Percentiles rank a stretch among this genome's conserved stretches.
Evolutionary conservation across 2,888 invertebrate species (phyloP).

Genomic region (Kuschelorhynchus macadamiae): DNA sequence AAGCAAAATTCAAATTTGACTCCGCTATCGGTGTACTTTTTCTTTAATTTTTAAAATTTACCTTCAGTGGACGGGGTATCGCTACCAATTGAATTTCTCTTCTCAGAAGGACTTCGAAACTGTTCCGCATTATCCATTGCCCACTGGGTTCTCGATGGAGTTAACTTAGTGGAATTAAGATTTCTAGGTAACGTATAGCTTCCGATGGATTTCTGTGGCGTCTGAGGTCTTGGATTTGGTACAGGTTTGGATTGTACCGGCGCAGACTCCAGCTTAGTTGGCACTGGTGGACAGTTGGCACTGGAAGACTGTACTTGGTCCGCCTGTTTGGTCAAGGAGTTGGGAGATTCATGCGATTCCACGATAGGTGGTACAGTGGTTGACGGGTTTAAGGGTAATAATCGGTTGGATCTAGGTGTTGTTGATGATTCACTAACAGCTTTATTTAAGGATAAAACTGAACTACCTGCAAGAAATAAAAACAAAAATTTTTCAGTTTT

Average conservation of each 20-base stretch:
- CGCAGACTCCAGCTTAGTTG: neutral
- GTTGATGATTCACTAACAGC: slow-evolving; percentile 68
- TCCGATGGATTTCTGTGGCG: slow-evolving; percentile 54
- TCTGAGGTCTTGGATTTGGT: slow-evolving; percentile 24
- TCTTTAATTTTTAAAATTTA: too few species aligned
- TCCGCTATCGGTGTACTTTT: too few species aligned
- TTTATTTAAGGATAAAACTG: slow-evolving; percentile 83
- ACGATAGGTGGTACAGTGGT: slow-evolving; percentile 70
- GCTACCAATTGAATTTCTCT: slow-evolving; percentile 62
- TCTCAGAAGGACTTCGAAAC: slow-evolving; percentile 67
- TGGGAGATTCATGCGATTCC: slow-evolving; percentile 68
- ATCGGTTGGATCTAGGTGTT: slow-evolving; percentile 68
- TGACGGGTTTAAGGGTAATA: slow-evolving; percentile 62
- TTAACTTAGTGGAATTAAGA: slow-evolving; percentile 54
- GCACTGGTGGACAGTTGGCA: too few species aligned
- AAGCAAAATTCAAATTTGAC: too few species aligned
- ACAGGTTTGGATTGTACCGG: neutral
- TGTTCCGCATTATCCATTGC: slow-evolving; percentile 67
- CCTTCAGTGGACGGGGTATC: slow-evolving; percentile 31
- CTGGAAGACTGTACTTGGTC: slow-evolving; percentile 50
- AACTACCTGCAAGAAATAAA: slow-evolving; percentile 69
- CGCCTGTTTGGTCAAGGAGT: slow-evolving; percentile 61
- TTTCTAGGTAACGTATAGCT: slow-evolving; percentile 67
- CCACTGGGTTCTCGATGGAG: slow-evolving; percentile 65
- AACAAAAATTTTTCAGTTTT: too few species aligned